phyloP scores from a whole-genome alignment of 2,113 vertebrate genomes.

The Larimichthys crocea region DNA sequence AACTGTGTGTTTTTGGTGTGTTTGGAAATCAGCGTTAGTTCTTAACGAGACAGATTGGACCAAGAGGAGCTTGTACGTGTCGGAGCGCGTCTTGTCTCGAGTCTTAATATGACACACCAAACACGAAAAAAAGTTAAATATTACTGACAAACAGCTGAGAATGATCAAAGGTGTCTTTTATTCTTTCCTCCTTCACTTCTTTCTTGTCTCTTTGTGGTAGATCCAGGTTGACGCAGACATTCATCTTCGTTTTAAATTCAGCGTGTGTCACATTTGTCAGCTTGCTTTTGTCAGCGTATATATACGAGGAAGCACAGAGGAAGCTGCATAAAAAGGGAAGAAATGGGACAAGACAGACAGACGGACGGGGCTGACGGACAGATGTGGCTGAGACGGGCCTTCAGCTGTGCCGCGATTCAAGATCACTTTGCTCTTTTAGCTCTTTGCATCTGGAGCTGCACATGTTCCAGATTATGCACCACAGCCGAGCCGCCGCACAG shows the following conservation, averaged over 20 bases:
- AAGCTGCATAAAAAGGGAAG: neutral
- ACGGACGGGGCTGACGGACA: constrained; percentile 15
- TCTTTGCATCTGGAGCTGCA: constrained; percentile 53
- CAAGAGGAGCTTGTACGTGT: neutral
- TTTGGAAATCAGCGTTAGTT: neutral
- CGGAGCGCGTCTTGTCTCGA: constrained; percentile 3
- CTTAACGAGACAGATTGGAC: neutral
- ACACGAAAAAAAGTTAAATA: constrained; percentile 19
- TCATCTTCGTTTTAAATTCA: constrained; percentile 18
- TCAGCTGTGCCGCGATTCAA: constrained; percentile 5
- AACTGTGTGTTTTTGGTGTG: neutral
- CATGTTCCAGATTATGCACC: constrained; percentile 41
- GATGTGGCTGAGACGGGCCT: neutral
- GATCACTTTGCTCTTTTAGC: constrained; percentile 33
- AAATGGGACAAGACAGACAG: constrained; percentile 23
- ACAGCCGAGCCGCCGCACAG: constrained; percentile 5
- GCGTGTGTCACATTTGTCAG: constrained; percentile 23
- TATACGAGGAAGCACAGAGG: constrained; percentile 23
- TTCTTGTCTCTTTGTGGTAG: constrained; percentile 8
- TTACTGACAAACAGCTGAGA: constrained; percentile 23
- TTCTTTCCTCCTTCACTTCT: constrained; percentile 24
- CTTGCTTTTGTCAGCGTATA: constrained; percentile 19
- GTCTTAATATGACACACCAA: constrained; percentile 25
- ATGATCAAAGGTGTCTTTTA: constrained; percentile 38
- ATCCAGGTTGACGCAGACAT: constrained; percentile 16